These are phyloP conservation scores for Lomographa bimaculata DNA, from an alignment of 2,888 invertebrate genomes.

Conservation along the genomic window DNA sequence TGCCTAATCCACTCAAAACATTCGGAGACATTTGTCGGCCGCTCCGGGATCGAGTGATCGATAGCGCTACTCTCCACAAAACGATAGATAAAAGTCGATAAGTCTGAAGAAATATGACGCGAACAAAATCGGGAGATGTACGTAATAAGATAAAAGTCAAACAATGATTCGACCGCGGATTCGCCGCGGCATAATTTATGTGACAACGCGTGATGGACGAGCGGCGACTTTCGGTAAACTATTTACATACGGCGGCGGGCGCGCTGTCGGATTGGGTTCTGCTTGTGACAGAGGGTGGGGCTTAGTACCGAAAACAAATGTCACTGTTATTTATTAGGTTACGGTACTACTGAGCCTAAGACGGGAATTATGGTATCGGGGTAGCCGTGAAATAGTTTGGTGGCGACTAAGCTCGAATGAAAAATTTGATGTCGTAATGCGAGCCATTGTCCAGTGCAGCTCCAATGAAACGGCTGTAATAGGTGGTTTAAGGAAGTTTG, in stretches of 20 bases:
- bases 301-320: conserved; percentile 83
- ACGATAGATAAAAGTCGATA: conserved; percentile 83
- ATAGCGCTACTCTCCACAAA: conserved; percentile 80
- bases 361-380: conserved; percentile 61
- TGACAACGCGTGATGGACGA: conserved; percentile 83
- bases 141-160: conserved; percentile 84
- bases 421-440: conserved; percentile 22
- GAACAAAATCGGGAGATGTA: conserved; percentile 84
- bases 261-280: conserved; percentile 81
- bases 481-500: conserved; percentile 12
- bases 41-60: conserved; percentile 74
- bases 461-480: conserved; percentile 4
- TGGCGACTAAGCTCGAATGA: conserved; percentile 31
- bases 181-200: conserved; percentile 84
- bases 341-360: conserved; percentile 76
- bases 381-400: conserved; percentile 36
- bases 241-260: conserved; percentile 81
- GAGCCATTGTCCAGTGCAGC: neutral
- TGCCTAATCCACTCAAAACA: conserved; percentile 81
- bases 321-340: conserved; percentile 83
- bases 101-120: conserved; percentile 83
- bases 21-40: conserved; percentile 80
- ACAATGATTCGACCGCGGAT: conserved; percentile 84
- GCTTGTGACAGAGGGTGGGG: conserved; percentile 81
- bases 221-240: conserved; percentile 83